Base-by-base conservation (phyloP, 1,140 invertebrate species). In the Cydia amplana region DNA sequence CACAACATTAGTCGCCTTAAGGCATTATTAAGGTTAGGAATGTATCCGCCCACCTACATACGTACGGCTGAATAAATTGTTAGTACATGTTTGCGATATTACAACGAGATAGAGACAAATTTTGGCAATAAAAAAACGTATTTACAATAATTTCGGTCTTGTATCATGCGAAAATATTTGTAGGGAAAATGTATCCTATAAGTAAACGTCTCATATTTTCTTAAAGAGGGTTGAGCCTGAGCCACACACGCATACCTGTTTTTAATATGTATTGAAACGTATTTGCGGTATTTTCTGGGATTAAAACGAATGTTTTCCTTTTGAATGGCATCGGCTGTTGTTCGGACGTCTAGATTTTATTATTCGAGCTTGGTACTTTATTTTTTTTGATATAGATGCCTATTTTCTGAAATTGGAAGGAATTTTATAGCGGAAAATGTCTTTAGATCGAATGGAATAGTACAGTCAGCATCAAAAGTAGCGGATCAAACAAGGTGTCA, bases 131-230 rank as follows among this genome's bases (percentile, higher is more conserved):
- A 70, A 70, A 70, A 70, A 70, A 70, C 65, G 36, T 70, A 70
- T 70, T 70, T 70, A 70, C 65, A 70, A 70, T 70, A 70, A 70
- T 70, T 70, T 70, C 65, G 65, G 65, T 28, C 65, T 70, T 70
- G 65, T 43, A 70, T 70, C 65, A 70, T 70, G 65, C 65, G 65
- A 70, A 70, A 70, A 70, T 70, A 70, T 43, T 70, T 36, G 65
- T 70, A 70, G 36, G 32, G 65, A 70, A 70, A 70, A 70, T 70
- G 36, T 70, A 67, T 67, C 28, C 64, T 32, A 20, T 67, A 36
- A 70, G 65, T 70, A 70, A 70, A 70, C 65, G 65, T 70, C 65
- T 70, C 65, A 70, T 70, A 70, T 70, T 70, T 70, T 70, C 65
- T 70, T 70, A 43, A 18, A n/a, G 65, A 70, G 65, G 36, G 65